phyloP scores from a whole-genome alignment of 2,888 invertebrate species.

The Eupithecia tripunctaria region DNA sequence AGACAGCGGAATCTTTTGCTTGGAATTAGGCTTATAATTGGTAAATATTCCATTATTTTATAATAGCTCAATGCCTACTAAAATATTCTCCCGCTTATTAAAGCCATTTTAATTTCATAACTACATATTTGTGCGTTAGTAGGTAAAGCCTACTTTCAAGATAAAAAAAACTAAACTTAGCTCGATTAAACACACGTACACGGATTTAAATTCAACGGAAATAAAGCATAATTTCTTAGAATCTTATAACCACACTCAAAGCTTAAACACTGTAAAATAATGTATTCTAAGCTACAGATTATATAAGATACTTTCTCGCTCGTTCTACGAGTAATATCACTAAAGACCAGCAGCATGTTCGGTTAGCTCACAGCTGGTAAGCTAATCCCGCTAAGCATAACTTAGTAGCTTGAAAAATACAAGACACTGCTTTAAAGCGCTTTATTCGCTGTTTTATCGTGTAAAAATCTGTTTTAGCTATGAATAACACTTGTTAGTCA shows the following conservation, averaged over 20 bases:
- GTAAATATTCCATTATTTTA: no score
- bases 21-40: no score
- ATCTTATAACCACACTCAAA: background rate
- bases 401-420: constrained; percentile 29
- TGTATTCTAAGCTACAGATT: background rate
- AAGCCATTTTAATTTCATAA: no score
- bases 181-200: no score
- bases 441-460: background rate
- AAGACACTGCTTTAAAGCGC: background rate
- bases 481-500: background rate
- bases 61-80: no score
- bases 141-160: no score
- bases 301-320: background rate
- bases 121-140: no score
- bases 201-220: background rate
- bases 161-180: no score
- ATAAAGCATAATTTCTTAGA: background rate
- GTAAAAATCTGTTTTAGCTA: background rate
- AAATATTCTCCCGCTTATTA: no score
- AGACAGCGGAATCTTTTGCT: no score
- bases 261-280: constrained; percentile 5
- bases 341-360: constrained; percentile 17
- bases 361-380: constrained; percentile 23
- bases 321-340: constrained; percentile 14
- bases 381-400: constrained; percentile 28